Conservation (phyloP, 1,140 invertebrate genomes). For the Zaprionus davidi region DNA sequence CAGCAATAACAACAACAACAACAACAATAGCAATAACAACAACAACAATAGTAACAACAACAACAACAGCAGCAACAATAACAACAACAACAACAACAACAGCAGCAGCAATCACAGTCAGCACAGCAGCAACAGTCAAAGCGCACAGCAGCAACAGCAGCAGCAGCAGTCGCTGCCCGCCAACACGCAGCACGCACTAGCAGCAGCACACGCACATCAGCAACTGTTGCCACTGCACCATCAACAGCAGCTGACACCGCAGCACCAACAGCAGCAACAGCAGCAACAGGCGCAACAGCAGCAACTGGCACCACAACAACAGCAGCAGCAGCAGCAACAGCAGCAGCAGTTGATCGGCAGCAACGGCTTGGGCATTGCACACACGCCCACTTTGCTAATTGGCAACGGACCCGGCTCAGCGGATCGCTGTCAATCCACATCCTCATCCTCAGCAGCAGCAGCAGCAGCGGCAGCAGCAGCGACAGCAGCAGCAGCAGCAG, state of each 20-base stretch:
- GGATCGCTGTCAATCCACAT: constrained; percentile 77
- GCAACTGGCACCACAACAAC: constrained; percentile 50
- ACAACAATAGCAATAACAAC: constrained; percentile 32
- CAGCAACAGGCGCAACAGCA: constrained; percentile 57
- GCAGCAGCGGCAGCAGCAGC: constrained; percentile 40
- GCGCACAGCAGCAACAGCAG: constrained; percentile 42
- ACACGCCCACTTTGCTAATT: constrained; percentile 61
- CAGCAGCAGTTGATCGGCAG: constrained; percentile 27
- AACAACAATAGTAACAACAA: constrained; percentile 56
- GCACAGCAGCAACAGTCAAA: constrained; percentile 40
- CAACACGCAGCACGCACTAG: constrained; percentile 58
- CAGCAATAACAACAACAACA: constrained; percentile 38
- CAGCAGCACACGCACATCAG: constrained; percentile 72
- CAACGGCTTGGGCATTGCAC: constrained; percentile 20
- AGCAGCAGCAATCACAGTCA: constrained; percentile 40
- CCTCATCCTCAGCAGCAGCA: constrained; percentile 54
- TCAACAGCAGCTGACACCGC: constrained; percentile 53
- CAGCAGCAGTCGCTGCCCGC: constrained; percentile 31
- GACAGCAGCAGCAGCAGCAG: constrained; percentile 70
- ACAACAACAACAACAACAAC: constrained; percentile 25
- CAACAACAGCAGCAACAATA: constrained; percentile 31
- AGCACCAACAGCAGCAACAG: constrained; percentile 55
- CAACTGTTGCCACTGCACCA: constrained; percentile 76
- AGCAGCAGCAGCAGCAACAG: constrained; percentile 45
- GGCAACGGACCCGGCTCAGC: constrained; percentile 73